These are phyloP conservation scores for Himalopsyche japonica DNA, from an alignment of 2,888 invertebrate genomes.

Conservation along the genomic window DNA sequence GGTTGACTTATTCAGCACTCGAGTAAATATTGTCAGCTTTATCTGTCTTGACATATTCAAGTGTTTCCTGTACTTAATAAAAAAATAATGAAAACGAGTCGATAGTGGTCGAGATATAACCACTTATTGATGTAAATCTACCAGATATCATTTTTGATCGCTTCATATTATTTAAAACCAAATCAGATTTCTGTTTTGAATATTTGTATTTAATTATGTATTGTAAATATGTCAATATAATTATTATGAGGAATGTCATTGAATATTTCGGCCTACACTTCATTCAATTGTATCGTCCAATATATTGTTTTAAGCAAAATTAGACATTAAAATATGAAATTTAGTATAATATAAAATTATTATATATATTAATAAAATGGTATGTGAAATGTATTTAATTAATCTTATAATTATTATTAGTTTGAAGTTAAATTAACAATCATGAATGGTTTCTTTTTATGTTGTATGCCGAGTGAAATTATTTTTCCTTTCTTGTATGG, in stretches of 20 bases:
- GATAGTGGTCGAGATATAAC: neutral
- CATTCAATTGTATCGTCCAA: slow-evolving; percentile 30
- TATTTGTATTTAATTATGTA: neutral
- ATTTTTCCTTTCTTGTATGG: neutral
- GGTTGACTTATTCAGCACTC: neutral
- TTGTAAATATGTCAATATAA: neutral
- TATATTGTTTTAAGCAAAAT: slow-evolving; percentile 5
- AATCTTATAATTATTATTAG: slow-evolving; percentile 10
- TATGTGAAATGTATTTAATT: slow-evolving; percentile 21
- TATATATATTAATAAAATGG: slow-evolving; percentile 8
- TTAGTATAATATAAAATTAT: slow-evolving; percentile 14
- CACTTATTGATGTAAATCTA: neutral
- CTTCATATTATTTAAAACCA: neutral
- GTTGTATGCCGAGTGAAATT: neutral
- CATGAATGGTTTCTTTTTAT: neutral
- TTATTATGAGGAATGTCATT: slow-evolving; percentile 2
- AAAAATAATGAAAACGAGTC: neutral
- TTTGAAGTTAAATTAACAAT: slow-evolving; percentile 6
- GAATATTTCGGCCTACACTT: slow-evolving; percentile 30
- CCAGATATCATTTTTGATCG: neutral
- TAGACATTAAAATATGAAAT: slow-evolving; percentile 11
- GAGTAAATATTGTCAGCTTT: neutral
- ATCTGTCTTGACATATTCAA: neutral
- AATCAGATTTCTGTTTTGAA: neutral
- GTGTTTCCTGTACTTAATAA: neutral